Conservation (phyloP, 2,797 vertebrate species). For the Heteromormyrus szaboi region DNA sequence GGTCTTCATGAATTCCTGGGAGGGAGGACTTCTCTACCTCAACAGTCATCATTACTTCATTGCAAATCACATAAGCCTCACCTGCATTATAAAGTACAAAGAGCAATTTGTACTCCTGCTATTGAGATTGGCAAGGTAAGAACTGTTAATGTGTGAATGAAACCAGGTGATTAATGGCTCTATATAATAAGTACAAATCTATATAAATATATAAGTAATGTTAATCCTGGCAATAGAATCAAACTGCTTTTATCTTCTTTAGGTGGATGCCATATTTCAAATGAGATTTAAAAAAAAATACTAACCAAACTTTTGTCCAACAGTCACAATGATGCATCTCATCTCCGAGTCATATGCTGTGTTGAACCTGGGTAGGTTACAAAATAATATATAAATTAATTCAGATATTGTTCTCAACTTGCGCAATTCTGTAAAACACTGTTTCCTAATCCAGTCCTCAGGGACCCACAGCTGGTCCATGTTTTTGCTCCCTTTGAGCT, state of each 20-base stretch:
- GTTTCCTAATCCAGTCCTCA: too few relatives aligned
- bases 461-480: too few relatives aligned
- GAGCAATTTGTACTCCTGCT: not conserved
- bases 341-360: slow-evolving; percentile 36
- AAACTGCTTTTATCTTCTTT: not conserved
- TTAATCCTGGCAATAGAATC: not conserved
- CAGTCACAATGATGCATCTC: slow-evolving; percentile 39
- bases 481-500: too few relatives aligned
- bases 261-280: not conserved
- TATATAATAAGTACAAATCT: not conserved
- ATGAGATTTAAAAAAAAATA: not conserved
- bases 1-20: slow-evolving; percentile 34
- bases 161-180: not conserved
- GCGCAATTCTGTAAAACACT: not conserved
- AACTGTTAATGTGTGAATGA: not conserved
- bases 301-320: not conserved
- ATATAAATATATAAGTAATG: not conserved
- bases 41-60: slow-evolving; percentile 46
- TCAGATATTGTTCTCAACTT: not conserved
- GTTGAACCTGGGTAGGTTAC: not conserved
- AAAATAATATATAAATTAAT: not conserved
- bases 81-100: slow-evolving; percentile 27
- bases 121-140: not conserved
- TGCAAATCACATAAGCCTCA: slow-evolving; percentile 45
- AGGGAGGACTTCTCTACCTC: slow-evolving; percentile 38